These are phyloP conservation scores for Scyliorhinus canicula DNA, from an alignment of 2,797 vertebrate species.

Conservation along the genomic window DNA sequence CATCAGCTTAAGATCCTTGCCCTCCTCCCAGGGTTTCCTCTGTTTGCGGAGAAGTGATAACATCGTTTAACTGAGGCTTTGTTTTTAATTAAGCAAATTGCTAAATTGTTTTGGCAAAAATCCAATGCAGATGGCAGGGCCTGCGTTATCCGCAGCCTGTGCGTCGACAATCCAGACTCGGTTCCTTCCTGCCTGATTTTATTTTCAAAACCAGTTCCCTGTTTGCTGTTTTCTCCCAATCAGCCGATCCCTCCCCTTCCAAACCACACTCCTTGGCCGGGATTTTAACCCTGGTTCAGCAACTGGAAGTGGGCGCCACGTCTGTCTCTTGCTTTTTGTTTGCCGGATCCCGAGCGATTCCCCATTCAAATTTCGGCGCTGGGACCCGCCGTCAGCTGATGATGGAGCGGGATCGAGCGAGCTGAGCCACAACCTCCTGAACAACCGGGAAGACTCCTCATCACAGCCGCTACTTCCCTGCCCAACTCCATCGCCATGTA, in stretches of 20 bases:
- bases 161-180: background rate
- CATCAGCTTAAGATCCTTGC: background rate
- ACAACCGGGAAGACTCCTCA: no score
- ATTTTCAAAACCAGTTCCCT: background rate
- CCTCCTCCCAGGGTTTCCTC: background rate
- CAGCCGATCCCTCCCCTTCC: background rate
- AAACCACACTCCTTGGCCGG: background rate
- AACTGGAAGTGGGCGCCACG: no score
- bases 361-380: no score
- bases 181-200: background rate
- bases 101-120: background rate
- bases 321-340: no score
- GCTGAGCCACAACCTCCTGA: no score
- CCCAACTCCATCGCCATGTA: no score
- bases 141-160: background rate
- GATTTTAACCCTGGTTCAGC: no score
- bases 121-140: background rate
- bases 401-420: no score
- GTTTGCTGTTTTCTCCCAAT: background rate
- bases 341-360: no score
- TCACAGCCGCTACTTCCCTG: no score
- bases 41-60: background rate
- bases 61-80: background rate
- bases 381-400: no score
- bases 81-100: constrained; percentile 14